Evolutionary conservation across 1,140 invertebrate genomes (phyloP).

Genomic region (Patella vulgata): DNA sequence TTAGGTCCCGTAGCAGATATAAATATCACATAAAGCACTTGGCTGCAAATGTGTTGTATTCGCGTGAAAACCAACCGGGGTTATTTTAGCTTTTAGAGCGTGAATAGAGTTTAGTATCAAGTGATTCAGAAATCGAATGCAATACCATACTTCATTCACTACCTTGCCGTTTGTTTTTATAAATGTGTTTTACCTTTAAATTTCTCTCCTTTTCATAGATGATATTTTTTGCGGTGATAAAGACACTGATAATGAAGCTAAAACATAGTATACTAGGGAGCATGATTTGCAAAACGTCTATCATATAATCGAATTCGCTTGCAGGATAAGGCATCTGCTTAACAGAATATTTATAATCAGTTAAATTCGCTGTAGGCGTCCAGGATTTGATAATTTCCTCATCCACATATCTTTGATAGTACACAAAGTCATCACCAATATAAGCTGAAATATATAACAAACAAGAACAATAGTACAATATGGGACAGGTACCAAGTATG

Average conservation of each 20-base stretch:
- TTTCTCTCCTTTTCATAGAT: constrained; percentile 64
- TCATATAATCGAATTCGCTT: constrained; percentile 49
- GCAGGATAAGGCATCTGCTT: constrained; percentile 68
- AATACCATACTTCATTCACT: not conserved
- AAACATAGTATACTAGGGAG: constrained; percentile 70
- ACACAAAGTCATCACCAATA: constrained; percentile 75
- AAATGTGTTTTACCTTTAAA: constrained; percentile 54
- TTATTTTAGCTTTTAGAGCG: too few relatives aligned
- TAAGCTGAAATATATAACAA: constrained; percentile 77
- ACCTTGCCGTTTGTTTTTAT: too few relatives aligned
- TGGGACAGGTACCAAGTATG: too few relatives aligned
- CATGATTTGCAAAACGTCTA: constrained; percentile 54
- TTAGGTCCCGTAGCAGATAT: constrained; percentile 6
- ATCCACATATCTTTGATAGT: constrained; percentile 74
- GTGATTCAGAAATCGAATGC: too few relatives aligned
- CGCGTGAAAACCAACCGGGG: not conserved
- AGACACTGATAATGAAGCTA: constrained; percentile 73
- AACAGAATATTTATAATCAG: constrained; percentile 60
- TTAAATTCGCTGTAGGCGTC: constrained; percentile 5
- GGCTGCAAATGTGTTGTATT: not conserved
- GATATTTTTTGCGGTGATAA: constrained; percentile 54
- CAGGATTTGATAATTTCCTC: constrained; percentile 69
- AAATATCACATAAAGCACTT: not conserved
- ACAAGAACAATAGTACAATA: too few relatives aligned
- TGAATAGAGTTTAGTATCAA: too few relatives aligned